phyloP scores from a whole-genome alignment of 2,888 invertebrate genomes.

The Dasypogon diadema region DNA sequence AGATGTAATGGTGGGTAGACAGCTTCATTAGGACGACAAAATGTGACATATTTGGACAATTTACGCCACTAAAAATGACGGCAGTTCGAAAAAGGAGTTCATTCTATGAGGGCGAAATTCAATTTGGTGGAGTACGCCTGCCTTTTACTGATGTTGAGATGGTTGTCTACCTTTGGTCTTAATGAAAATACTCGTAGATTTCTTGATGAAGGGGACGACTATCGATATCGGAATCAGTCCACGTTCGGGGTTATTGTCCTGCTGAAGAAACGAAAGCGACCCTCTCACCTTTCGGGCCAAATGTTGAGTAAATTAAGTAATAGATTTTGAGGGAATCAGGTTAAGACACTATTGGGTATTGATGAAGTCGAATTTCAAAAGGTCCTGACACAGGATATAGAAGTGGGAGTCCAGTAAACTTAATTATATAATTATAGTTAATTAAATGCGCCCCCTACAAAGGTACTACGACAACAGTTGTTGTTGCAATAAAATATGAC shows the following conservation, averaged over 20 bases:
- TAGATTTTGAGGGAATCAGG: conserved; percentile 12
- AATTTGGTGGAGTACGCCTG: conserved; percentile 6
- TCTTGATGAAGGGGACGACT: neutral
- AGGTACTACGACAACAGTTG: too few relatives aligned
- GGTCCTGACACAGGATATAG: too few relatives aligned
- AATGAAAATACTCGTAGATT: neutral
- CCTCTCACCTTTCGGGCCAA: neutral
- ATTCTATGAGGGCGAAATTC: neutral
- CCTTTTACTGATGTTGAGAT: neutral
- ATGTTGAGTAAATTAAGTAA: conserved; percentile 9
- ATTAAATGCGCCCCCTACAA: too few relatives aligned
- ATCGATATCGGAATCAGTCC: neutral
- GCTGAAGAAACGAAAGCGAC: neutral
- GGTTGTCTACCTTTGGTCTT: neutral
- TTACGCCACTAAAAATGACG: conserved; percentile 10
- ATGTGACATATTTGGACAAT: conserved; percentile 5
- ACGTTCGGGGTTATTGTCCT: conserved; percentile 3
- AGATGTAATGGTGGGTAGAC: neutral
- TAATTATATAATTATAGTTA: too few relatives aligned
- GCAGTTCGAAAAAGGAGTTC: neutral
- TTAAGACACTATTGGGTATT: conserved; percentile 3
- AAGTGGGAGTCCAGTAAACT: too few relatives aligned
- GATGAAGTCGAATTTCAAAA: too few relatives aligned
- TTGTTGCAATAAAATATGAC: too few relatives aligned
- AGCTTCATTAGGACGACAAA: conserved; percentile 20